Base-by-base conservation (phyloP, 2,113 vertebrate species). In the Danionella cerebrum region DNA sequence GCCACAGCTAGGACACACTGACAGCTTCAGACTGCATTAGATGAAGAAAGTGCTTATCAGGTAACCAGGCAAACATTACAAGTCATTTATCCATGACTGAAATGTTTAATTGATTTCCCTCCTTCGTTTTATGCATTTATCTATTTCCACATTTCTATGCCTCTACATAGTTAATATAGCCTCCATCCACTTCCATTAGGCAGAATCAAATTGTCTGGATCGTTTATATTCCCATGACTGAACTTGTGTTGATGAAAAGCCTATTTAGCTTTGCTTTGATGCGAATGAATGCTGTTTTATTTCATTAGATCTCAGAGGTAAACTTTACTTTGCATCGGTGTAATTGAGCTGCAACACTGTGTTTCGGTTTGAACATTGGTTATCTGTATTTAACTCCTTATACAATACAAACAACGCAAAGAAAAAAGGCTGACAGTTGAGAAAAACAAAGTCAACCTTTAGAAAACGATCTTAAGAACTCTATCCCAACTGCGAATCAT, bases 21-120 rank as follows among this genome's bases (percentile, higher is more conserved):
- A 96, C 93, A 94, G 92, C 90, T 90, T 54, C 88, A 91, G 91
- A 89, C 89, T 86, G 90, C 87, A 85, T 89, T 90, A 89, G 90
- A 91, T 80, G 86, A 90, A 87, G 86, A 91, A 93, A 89, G 90
- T 80, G 87, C 89, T 93, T 93, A 92, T 86, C 90, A 94, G 91
- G 90, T 93, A 93, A 86, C 77, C 81, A 79, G 83, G 87, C 83
- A 80, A 90, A 91, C 86, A 85, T 89, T 87, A 91, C 88, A 88
- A 89, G 89, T 86, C 87, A 87, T 89, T 84, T 92, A 94, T 96
- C 91, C 91, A 78, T 91, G 79, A 33, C 74, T 76, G 60, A 66
- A 73, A 73, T 80, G 85, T 86, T 85, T 91, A 90, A 93, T 90
- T 89, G 88, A 91, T 93, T 93, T 88, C 50, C 50, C 51, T 58